Evolutionary conservation across 2,113 vertebrate genomes (phyloP).

Genomic region (Formicarius rufipectus): DNA sequence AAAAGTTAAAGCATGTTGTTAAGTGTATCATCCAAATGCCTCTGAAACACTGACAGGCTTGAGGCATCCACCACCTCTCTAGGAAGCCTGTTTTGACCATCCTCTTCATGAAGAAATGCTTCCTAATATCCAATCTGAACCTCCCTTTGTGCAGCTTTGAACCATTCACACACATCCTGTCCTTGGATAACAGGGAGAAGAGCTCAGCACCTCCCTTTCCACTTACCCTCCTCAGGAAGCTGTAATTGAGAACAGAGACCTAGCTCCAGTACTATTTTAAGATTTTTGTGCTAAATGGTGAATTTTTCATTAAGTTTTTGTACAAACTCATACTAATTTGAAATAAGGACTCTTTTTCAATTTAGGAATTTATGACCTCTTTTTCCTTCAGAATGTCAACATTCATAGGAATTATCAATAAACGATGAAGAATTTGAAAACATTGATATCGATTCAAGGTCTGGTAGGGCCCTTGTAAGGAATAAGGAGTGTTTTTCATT

Average conservation of each 20-base stretch:
- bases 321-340: not conserved
- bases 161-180: rapidly evolving
- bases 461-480: not conserved
- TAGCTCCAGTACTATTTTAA: not conserved
- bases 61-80: not conserved
- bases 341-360: not conserved
- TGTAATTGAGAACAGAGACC: not conserved
- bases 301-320: not conserved
- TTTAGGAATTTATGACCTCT: not conserved
- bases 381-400: not conserved
- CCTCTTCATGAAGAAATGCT: not conserved
- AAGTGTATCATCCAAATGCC: not conserved
- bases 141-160: rapidly evolving
- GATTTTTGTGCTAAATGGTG: not conserved
- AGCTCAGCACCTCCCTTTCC: not conserved
- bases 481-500: not conserved
- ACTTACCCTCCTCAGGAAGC: not conserved
- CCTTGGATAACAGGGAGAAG: not conserved
- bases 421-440: not conserved
- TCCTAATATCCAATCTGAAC: not conserved
- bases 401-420: not conserved
- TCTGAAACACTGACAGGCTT: not conserved
- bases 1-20: not conserved
- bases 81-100: not conserved
- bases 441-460: not conserved